Base-by-base conservation (phyloP, 2,888 invertebrate species). In the Trachelus tabidus region DNA sequence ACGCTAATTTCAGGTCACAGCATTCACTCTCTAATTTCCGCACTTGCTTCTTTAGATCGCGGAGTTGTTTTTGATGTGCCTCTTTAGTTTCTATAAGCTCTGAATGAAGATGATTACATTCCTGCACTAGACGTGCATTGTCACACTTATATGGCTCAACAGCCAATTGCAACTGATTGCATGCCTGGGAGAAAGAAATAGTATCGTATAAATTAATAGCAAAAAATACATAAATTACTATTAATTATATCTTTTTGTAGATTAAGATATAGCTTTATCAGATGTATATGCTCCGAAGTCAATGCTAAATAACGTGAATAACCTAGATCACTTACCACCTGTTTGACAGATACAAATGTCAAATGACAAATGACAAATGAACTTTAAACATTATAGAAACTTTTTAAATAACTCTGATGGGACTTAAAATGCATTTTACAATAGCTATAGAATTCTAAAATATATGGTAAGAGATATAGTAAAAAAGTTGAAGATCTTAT, bases 91-190 rank as follows among this genome's bases (percentile, higher is more conserved):
- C 93, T 78, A 96, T 92, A 79, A 95, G 92, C 86, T 95, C 94
- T 84, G 93, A 92, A 88, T 96, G 95, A 75, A 97, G 92, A 85
- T 94, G 93, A 92, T 96, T 96, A 88, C 95, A 95, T 92, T 96
- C 96, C 89, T 94, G 94, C 78, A 96, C 93, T 75, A 97, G 92
- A 90, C 94, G 95, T 37, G 95, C 94, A 92, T 97, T 97, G 88
- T 96, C 96, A 90, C 95, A 95, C 92, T 95, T 96, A 87, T 96
- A 96, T 0, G 96, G 96, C 90, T 96, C 96, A 69, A 95, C 94
- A 84, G 95, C 95, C 78, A 94, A 91, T 90, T 95, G 93, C 86
- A 96, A 92, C 81, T 94, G 93, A 86, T 94, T 94, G 83, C 94
- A 94, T 90, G 96, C 95, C 94, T 95, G 89, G 2, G 6, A 56